Evolutionary conservation across 2,797 vertebrate species (phyloP).

Genomic region (Crenuchus spilurus): DNA sequence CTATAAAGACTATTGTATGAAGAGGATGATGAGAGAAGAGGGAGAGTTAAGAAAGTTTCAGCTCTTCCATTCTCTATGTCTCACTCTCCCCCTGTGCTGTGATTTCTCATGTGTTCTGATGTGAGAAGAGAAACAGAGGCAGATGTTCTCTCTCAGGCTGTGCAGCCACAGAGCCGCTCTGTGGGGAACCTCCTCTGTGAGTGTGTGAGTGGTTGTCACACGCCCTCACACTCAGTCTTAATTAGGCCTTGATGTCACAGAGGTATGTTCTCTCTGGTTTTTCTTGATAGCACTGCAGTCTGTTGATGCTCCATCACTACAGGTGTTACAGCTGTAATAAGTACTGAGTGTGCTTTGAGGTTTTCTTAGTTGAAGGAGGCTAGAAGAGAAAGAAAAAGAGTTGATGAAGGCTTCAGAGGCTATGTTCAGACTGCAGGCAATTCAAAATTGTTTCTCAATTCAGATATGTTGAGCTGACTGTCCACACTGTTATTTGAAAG

Average conservation of each 20-base stretch:
- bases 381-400: too few relatives aligned
- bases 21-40: not conserved
- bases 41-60: not conserved
- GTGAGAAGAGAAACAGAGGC: conserved; percentile 24
- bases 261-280: conserved; percentile 6
- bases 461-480: too few relatives aligned
- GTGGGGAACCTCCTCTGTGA: not conserved
- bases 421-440: too few relatives aligned
- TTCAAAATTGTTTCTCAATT: too few relatives aligned
- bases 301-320: not conserved
- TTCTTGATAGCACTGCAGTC: conserved; percentile 1
- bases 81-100: too few relatives aligned
- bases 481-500: too few relatives aligned
- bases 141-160: conserved; percentile 60
- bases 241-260: conserved; percentile 29
- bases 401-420: too few relatives aligned
- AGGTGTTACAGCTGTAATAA: not conserved
- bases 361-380: not conserved
- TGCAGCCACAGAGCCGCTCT: conserved; percentile 6
- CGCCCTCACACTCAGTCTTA: conserved; percentile 45
- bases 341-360: not conserved
- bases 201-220: conserved; percentile 30
- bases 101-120: conserved; percentile 10
- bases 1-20: not conserved
- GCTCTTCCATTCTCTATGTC: not conserved